Conservation (phyloP, 2,113 vertebrate species). For the Urocolius indicus region DNA sequence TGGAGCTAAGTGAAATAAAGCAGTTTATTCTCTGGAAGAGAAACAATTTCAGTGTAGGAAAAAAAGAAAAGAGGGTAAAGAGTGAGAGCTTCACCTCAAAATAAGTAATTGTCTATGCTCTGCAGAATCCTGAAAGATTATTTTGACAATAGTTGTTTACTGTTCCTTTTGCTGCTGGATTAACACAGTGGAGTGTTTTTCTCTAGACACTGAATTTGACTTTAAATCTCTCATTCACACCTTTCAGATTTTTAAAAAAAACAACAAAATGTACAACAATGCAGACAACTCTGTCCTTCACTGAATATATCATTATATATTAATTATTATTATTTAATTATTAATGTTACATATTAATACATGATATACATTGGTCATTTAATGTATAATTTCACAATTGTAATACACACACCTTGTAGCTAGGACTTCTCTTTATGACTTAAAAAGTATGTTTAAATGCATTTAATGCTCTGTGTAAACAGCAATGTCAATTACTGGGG, state of each 20-base stretch:
- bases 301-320: neutral
- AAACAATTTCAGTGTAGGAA: neutral
- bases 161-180: neutral
- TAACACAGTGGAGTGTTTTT: neutral
- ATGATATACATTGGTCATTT: neutral
- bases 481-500: neutral
- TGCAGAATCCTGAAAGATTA: neutral
- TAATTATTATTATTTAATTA: no score
- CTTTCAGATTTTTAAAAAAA: neutral
- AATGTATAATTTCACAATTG: neutral
- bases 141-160: neutral
- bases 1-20: neutral
- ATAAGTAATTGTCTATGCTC: neutral
- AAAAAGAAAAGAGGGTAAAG: neutral
- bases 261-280: neutral
- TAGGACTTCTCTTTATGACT: neutral
- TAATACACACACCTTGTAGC: neutral
- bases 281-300: neutral
- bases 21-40: neutral
- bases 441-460: neutral
- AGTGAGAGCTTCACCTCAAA: neutral
- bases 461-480: neutral
- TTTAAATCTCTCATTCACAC: neutral
- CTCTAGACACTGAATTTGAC: neutral
- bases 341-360: no score